Conservation (phyloP, 2,888 invertebrate genomes). For the Clanis bilineata region DNA sequence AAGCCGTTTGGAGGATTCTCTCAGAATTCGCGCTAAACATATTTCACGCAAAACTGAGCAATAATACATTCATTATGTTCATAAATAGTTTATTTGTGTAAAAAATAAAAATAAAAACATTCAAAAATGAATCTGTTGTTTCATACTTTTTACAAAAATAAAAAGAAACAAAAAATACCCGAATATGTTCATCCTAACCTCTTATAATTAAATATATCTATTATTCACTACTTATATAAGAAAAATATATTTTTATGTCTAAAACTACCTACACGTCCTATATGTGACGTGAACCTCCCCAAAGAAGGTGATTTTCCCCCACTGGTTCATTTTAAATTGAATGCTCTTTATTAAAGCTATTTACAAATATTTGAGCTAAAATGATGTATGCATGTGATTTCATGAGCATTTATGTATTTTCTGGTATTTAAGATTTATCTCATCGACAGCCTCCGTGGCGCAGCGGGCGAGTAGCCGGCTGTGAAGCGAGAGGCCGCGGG, state of each 20-base stretch:
- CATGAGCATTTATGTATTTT: not conserved
- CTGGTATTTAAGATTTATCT: too few relatives aligned
- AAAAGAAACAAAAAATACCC: constrained; percentile 3
- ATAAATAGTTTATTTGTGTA: constrained; percentile 14
- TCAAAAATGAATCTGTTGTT: constrained; percentile 2
- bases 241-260: constrained; percentile 12
- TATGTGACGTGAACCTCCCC: not conserved
- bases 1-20: not conserved
- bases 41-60: constrained; percentile 2
- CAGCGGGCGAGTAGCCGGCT: too few relatives aligned
- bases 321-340: not conserved
- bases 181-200: not conserved
- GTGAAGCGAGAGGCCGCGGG: too few relatives aligned
- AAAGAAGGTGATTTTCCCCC: not conserved
- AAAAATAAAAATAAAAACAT: constrained; percentile 3
- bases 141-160: constrained; percentile 7
- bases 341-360: not conserved
- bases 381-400: not conserved
- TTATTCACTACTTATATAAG: constrained; percentile 10
- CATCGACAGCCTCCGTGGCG: too few relatives aligned
- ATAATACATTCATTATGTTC: not conserved
- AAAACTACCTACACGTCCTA: not conserved
- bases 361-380: constrained; percentile 10
- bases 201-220: constrained; percentile 4
- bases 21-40: not conserved